A percentile compares a stretch with the other conserved stretches of the same genome.
These are phyloP conservation scores for Diarsia rubi DNA, from an alignment of 2,888 invertebrate genomes.

Conservation along the genomic window DNA sequence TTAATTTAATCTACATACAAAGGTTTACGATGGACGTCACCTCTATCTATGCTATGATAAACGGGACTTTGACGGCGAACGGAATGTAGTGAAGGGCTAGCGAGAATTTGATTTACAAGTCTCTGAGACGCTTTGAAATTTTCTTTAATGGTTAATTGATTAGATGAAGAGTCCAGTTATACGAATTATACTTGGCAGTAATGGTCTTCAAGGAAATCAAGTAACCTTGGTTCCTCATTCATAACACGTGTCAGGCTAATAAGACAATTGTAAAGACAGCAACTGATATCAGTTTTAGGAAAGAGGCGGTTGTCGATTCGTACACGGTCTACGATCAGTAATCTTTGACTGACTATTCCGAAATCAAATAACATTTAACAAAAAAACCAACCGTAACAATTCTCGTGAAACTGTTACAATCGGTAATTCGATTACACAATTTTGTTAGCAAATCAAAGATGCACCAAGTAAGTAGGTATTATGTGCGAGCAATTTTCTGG, in stretches of 20 bases:
- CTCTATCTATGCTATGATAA: conserved; percentile 28
- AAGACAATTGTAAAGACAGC: neutral
- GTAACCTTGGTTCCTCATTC: neutral
- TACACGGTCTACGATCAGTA: neutral
- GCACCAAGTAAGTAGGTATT: conserved; percentile 19
- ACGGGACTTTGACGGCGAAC: conserved; percentile 51
- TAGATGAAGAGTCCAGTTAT: conserved; percentile 12
- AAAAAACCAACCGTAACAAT: conserved; percentile 30
- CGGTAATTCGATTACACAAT: conserved; percentile 37
- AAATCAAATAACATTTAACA: conserved; percentile 12
- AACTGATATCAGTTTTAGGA: neutral
- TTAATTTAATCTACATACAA: conserved; percentile 45
- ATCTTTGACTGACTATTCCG: neutral
- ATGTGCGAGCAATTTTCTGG: conserved; percentile 64
- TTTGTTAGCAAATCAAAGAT: conserved; percentile 45
- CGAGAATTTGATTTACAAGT: conserved; percentile 51
- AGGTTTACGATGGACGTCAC: conserved; percentile 28
- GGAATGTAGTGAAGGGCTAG: conserved; percentile 47
- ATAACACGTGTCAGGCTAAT: neutral
- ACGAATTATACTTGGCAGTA: neutral
- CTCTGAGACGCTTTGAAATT: conserved; percentile 23
- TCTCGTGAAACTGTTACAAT: conserved; percentile 30
- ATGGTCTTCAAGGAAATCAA: neutral
- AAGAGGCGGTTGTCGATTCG: neutral
- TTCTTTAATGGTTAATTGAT: conserved; percentile 32